Evolutionary conservation across 1,140 invertebrate species (phyloP).

Genomic region (Vanessa atalanta): DNA sequence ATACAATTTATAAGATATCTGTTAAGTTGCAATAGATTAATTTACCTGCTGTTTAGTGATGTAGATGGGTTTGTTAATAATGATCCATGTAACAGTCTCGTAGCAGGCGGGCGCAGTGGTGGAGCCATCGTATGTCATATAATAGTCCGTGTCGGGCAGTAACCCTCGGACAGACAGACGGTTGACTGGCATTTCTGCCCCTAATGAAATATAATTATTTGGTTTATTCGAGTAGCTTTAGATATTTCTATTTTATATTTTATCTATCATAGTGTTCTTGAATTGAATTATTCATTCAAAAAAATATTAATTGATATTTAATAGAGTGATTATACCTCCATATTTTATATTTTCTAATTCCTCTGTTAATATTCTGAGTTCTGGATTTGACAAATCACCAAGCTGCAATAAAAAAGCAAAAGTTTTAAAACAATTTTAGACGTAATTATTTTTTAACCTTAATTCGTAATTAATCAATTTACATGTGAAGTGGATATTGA

Average conservation of each 20-base stretch:
- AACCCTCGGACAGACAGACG: conserved; percentile 91
- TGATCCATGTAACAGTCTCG: conserved; percentile 97
- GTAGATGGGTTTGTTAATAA: conserved; percentile 98
- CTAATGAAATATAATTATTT: conserved; percentile 68
- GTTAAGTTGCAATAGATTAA: neutral
- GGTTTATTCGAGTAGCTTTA: neutral
- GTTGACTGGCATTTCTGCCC: conserved; percentile 90
- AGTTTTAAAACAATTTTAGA: too few species aligned
- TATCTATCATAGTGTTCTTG: neutral
- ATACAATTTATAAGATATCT: neutral
- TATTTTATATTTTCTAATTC: conserved; percentile 93
- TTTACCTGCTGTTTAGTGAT: conserved; percentile 96
- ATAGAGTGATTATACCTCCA: conserved; percentile 84
- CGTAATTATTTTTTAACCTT: neutral
- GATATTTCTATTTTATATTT: too few species aligned
- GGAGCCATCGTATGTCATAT: conserved; percentile 98
- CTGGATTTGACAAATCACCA: conserved; percentile 92
- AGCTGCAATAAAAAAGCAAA: conserved; percentile 83
- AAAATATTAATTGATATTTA: too few species aligned
- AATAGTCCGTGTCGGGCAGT: conserved; percentile 95
- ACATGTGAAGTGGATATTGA: conserved; percentile 12
- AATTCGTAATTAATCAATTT: conserved; percentile 1
- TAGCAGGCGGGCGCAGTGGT: conserved; percentile 96
- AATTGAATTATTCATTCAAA: neutral
- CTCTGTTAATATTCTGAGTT: conserved; percentile 92